A percentile compares a stretch with the other conserved stretches of the same genome.
These are phyloP conservation scores for Glomeris maerens DNA, from an alignment of 1,140 invertebrate species.

Conservation along the genomic window DNA sequence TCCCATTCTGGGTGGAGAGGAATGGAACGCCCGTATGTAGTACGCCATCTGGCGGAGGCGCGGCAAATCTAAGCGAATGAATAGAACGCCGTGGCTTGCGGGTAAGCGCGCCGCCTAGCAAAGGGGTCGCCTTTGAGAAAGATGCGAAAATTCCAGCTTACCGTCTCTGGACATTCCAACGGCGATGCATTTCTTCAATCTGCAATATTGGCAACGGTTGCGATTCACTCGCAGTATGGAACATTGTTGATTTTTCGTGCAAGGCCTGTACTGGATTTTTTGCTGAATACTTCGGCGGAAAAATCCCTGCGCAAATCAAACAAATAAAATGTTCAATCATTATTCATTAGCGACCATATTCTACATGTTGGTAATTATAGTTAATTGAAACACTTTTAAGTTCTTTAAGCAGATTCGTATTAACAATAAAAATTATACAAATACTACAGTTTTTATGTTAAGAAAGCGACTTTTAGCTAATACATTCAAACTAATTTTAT, in stretches of 20 bases:
- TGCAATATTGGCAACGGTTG: constrained; percentile 92
- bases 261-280: constrained; percentile 94
- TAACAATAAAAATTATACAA: no score
- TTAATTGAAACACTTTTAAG: no score
- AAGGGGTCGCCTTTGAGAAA: constrained; percentile 5
- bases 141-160: constrained; percentile 48
- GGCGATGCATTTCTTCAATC: constrained; percentile 93
- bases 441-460: no score
- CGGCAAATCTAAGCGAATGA: no score
- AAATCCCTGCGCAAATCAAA: constrained; percentile 36
- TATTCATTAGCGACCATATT: neutral
- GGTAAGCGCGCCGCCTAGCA: constrained; percentile 8
- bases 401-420: no score
- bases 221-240: constrained; percentile 90
- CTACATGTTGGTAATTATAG: neutral
- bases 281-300: constrained; percentile 81
- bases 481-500: no score
- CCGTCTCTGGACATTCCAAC: constrained; percentile 98
- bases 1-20: no score
- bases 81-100: no score
- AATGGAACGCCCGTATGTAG: no score
- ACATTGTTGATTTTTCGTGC: constrained; percentile 95
- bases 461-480: no score
- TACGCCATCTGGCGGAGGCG: no score
- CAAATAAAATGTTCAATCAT: constrained; percentile 11